Evolutionary conservation across 2,113 vertebrate genomes (phyloP).

Genomic region (Spermophilus dauricus): DNA sequence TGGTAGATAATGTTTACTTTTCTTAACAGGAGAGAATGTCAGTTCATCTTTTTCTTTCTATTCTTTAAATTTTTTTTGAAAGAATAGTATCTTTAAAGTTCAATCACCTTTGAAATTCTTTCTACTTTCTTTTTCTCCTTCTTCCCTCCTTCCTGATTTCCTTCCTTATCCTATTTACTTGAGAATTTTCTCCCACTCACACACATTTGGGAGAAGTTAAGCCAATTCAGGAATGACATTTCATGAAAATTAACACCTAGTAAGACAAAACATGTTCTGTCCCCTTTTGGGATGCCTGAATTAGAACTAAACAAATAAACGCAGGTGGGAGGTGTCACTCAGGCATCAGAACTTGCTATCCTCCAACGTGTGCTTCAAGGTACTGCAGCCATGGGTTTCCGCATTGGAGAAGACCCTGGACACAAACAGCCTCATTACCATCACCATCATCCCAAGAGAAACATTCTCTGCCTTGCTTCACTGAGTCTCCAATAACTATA

Average conservation of each 20-base stretch:
- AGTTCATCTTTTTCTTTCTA: background rate
- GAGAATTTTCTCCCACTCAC: conserved; percentile 67
- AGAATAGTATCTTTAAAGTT: conserved; percentile 25
- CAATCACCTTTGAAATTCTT: background rate
- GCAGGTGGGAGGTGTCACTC: conserved; percentile 77
- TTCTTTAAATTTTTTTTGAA: background rate
- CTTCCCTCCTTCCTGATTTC: background rate
- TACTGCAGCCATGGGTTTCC: background rate
- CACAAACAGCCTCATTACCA: too few species aligned
- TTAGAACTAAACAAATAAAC: conserved; percentile 78
- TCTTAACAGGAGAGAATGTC: background rate
- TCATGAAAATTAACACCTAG: conserved; percentile 82
- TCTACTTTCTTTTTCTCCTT: background rate
- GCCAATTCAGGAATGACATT: conserved; percentile 75
- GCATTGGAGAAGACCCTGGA: background rate
- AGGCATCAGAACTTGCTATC: conserved; percentile 45
- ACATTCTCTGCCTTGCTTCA: background rate
- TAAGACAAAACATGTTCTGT: conserved; percentile 78
- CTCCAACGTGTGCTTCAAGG: background rate
- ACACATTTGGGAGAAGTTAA: conserved; percentile 75
- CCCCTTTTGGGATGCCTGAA: conserved; percentile 64
- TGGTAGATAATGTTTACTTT: background rate
- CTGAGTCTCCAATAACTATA: background rate
- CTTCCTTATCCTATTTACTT: conserved; percentile 50
- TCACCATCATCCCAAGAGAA: too few species aligned